Base-by-base conservation (phyloP, 2,797 vertebrate species). In the Arremon aurantiirostris region DNA sequence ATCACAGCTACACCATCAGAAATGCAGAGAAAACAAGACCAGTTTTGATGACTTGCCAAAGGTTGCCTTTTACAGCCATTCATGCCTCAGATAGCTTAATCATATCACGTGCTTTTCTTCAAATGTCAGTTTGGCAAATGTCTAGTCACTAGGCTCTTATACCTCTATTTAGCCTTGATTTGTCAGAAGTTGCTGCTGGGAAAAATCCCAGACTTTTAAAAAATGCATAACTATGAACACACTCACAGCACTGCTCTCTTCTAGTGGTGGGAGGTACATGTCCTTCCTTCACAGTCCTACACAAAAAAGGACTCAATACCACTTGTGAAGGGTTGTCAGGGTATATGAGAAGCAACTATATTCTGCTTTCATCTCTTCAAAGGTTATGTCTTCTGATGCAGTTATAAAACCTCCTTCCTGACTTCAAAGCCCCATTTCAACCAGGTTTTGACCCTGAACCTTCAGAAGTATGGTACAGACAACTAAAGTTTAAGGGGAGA, bases 1-100 rank as follows among this genome's bases (percentile, higher is more conserved):
- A 82, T 77, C 71, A 82, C 27, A 80, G 27, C 44, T 60, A 39
- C 18, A 28, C 52, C 60, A 34, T 85, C 68, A 85, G 52, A 87
- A 93, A 96, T 91, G 82, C 64, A 80, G 56, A 91, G 64, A 80
- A 92, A 93, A 68, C 44, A 86, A 44, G 34, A 92, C 32, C 32
- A 71, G 35, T 60, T 85, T 57, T 82, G 68, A 92, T 82, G 68
- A 26, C 50, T 91, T 76, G 63, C 55, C 70, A 28, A 89, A 91
- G 42, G 24, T 46, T 89, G 73, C 59, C 68, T 93, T 94, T 93
- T 80, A 75, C 46, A 87, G 75, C 37, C 70, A 68, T 85, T 85
- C 32, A 49, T 60, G 49, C 20, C 53, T 92, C 5, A 3, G 81
- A 42, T 32, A 53, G 49, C 64, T 87, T 80, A 91, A 93, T 87